Percentiles rank a stretch among this genome's conserved stretches.
phyloP scores from a whole-genome alignment of 2,113 vertebrate genomes.

The Eurystomus gularis region DNA sequence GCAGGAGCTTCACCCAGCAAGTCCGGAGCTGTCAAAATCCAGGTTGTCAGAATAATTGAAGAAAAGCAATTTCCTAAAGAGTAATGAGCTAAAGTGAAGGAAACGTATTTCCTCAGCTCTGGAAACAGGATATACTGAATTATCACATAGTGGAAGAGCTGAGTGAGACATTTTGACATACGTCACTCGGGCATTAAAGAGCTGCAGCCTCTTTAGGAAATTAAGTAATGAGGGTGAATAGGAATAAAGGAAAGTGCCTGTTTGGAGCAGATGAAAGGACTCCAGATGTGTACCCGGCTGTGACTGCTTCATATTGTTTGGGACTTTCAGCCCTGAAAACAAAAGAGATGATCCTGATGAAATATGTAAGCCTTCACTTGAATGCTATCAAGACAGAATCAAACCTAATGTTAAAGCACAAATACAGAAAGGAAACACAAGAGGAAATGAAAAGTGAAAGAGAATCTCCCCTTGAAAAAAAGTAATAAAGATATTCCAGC shows the following conservation, averaged over 20 bases:
- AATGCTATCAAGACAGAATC: constrained; percentile 33
- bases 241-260: constrained; percentile 10
- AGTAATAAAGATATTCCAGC: not conserved
- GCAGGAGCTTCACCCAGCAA: not conserved
- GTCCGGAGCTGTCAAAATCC: constrained; percentile 25
- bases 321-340: constrained; percentile 14
- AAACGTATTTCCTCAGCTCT: constrained; percentile 45
- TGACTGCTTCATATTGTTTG: constrained; percentile 41
- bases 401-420: constrained; percentile 34
- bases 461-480: not conserved
- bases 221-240: constrained; percentile 36
- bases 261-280: not conserved
- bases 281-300: not conserved
- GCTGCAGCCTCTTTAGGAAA: not conserved
- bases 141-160: constrained; percentile 46
- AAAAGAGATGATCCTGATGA: not conserved
- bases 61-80: constrained; percentile 62
- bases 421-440: constrained; percentile 23
- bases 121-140: constrained; percentile 58
- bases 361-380: constrained; percentile 17
- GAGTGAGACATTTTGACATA: constrained; percentile 26
- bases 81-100: constrained; percentile 60
- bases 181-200: not conserved
- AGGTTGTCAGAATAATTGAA: constrained; percentile 62
- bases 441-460: constrained; percentile 40